Conservation (phyloP, 2,797 vertebrate genomes). For the Aselliscus stoliczkanus region DNA sequence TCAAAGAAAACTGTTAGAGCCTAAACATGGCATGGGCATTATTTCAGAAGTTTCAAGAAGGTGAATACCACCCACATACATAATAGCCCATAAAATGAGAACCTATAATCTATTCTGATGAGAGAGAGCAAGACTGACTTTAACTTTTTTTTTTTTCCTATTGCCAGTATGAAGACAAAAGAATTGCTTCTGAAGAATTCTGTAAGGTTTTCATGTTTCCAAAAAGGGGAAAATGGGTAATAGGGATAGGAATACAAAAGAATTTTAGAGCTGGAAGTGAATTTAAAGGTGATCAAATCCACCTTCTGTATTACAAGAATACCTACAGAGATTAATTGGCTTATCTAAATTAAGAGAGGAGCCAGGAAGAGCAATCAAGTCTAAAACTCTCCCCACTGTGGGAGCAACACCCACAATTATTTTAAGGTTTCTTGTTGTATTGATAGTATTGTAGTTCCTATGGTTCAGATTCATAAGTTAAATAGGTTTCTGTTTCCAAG, state of each 20-base stretch:
- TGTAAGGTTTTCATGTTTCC: constrained; percentile 3
- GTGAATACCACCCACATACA: constrained; percentile 4
- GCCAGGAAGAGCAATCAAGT: background rate
- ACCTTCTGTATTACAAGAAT: constrained; percentile 35
- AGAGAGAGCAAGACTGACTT: background rate
- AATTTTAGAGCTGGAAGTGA: constrained; percentile 12
- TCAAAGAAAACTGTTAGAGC: constrained; percentile 34
- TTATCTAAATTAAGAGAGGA: background rate
- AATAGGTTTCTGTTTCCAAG: constrained; percentile 6
- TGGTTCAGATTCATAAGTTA: background rate
- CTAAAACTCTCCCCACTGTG: background rate
- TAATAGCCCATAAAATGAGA: constrained; percentile 28
- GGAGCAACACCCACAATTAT: background rate
- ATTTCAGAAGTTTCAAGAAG: constrained; percentile 28
- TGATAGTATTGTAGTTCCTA: background rate
- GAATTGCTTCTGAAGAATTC: constrained; percentile 13
- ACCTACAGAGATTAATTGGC: background rate
- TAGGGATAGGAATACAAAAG: constrained; percentile 1
- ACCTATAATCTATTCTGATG: background rate
- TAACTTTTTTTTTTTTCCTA: background rate
- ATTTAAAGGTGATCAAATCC: constrained; percentile 25
- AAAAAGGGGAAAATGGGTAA: constrained; percentile 1
- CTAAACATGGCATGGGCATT: constrained; percentile 23
- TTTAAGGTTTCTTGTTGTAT: background rate
- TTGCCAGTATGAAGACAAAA: background rate